A percentile compares a stretch with the other conserved stretches of the same genome.
Conservation (phyloP, 2,113 vertebrate species). For the Paralichthys olivaceus region DNA sequence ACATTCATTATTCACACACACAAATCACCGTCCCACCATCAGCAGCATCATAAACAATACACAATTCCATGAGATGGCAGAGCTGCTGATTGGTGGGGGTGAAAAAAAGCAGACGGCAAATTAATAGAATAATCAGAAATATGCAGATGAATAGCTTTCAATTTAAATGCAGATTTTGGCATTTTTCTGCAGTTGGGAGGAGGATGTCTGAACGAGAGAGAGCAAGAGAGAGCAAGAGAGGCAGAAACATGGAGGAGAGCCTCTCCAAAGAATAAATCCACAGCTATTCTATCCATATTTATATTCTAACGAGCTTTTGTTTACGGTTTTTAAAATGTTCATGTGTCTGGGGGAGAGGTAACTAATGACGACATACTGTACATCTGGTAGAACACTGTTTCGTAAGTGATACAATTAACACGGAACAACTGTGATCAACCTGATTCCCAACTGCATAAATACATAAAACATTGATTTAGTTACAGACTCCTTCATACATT, state of each 20-base stretch:
- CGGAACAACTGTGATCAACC: slow-evolving; percentile 35
- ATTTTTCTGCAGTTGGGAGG: slow-evolving; percentile 63
- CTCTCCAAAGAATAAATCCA: slow-evolving; percentile 41
- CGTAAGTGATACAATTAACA: slow-evolving; percentile 14
- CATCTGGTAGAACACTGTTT: slow-evolving; percentile 1
- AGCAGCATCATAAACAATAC: slow-evolving; percentile 2
- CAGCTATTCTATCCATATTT: slow-evolving; percentile 63
- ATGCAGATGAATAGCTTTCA: slow-evolving; percentile 78
- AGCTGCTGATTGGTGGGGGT: slow-evolving; percentile 44
- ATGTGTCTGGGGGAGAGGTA: slow-evolving; percentile 26
- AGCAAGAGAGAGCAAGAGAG: background rate
- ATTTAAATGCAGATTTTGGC: slow-evolving; percentile 85
- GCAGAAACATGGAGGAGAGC: background rate
- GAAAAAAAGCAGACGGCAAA: slow-evolving; percentile 51
- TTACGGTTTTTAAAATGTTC: slow-evolving; percentile 45
- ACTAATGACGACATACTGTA: slow-evolving; percentile 19
- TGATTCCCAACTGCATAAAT: slow-evolving; percentile 45
- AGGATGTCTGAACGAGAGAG: slow-evolving; percentile 17
- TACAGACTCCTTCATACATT: background rate
- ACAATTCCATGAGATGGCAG: slow-evolving; percentile 1
- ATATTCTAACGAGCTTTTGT: slow-evolving; percentile 67
- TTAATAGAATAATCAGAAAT: slow-evolving; percentile 79
- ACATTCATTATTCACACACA: background rate
- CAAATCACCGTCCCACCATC: background rate
- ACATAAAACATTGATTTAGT: slow-evolving; percentile 55